A percentile compares a stretch with the other conserved stretches of the same genome.
Conservation (phyloP, 1,140 invertebrate genomes). For the Platorchestia sp. region DNA sequence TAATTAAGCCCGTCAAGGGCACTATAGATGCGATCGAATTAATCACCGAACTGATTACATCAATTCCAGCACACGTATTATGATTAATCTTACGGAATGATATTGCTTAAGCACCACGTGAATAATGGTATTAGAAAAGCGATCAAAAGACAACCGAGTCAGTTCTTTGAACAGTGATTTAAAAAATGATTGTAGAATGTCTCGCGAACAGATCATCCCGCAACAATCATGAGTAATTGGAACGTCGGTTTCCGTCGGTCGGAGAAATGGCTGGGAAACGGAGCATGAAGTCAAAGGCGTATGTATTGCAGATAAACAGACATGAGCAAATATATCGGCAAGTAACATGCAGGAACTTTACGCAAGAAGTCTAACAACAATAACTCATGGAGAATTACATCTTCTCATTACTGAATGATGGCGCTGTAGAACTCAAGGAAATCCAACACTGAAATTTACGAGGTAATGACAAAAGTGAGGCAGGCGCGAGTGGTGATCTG, state of each 20-base stretch:
- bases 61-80: background rate
- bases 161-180: background rate
- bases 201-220: background rate
- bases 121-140: background rate
- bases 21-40: background rate
- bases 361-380: background rate
- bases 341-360: background rate
- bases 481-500: background rate
- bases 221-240: background rate
- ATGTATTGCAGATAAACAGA: background rate
- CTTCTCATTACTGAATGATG: background rate
- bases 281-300: background rate
- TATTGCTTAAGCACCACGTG: background rate
- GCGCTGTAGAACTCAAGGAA: background rate
- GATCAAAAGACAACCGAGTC: background rate
- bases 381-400: background rate
- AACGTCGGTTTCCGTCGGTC: background rate
- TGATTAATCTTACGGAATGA: background rate
- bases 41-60: constrained; percentile 1
- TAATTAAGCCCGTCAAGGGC: background rate
- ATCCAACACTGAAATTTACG: background rate
- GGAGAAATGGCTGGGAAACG: background rate
- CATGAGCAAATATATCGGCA: background rate
- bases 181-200: background rate
- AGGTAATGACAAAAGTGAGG: too few species aligned